Base-by-base conservation (phyloP, 2,797 vertebrate genomes). In the Syndactyla subalaris region DNA sequence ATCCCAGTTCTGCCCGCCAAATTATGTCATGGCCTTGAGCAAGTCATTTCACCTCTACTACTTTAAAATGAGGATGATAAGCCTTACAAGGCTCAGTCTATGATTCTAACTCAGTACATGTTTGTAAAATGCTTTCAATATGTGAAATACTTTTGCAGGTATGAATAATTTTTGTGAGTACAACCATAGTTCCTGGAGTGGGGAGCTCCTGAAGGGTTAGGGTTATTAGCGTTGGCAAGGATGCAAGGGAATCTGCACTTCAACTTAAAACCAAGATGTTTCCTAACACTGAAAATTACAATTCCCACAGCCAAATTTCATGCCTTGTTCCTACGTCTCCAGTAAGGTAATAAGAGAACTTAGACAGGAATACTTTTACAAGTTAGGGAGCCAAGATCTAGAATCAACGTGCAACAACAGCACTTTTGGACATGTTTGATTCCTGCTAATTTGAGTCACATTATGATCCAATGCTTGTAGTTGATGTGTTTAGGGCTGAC, bases 21-120 rank as follows among this genome's bases (percentile, higher is more conserved):
- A 96, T 96, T 94, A 81, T 92, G 85, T 84, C 92, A 88, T 94
- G 92, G 95, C 91, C 88, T 96, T 94, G 70, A 93, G 83, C 92
- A 93, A 94, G 79, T 85, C 22, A 59, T 94, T 96, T 96, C 83
- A 94, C 93, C 83, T 94, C 83, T 92, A 22, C 67, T 87, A n/a
- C 45, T 92, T 73, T 77, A 96, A 93, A 96, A 93, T 46, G 89
- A 92, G 73, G 74, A 91, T 88, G 92, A 91, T 86, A 96, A 95
- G 61, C 41, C 41, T 94, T 95, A 93, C 85, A 91, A 89, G 46
- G 41, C 49, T 96, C 63, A 62, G 45, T 15, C 89, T 95, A 51
- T 96, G 94, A 90, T 95, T 93, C 67, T 61, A 90, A 66, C 84
- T 91, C 68, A 58, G 59, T 57, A 61, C 9, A 3, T 80, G 49